These are phyloP conservation scores for Anseranas semipalmata DNA, from an alignment of 2,113 vertebrate species.

Conservation along the genomic window DNA sequence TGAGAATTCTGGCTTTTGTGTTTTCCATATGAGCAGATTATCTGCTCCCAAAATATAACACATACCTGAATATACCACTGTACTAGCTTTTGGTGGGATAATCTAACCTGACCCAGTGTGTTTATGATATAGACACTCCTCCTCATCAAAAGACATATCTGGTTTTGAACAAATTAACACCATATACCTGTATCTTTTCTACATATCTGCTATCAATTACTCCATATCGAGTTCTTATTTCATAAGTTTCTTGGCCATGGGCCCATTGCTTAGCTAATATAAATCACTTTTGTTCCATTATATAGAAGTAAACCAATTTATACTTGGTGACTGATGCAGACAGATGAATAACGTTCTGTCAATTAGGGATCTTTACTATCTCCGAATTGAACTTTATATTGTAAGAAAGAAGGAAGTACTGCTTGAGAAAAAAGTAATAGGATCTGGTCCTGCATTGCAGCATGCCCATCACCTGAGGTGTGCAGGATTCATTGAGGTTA, in stretches of 20 bases:
- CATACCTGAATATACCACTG: neutral
- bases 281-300: neutral
- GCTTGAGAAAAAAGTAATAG: neutral
- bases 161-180: neutral
- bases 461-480: neutral
- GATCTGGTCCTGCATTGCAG: neutral
- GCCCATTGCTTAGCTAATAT: accelerated
- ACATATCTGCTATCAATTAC: neutral
- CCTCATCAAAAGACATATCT: neutral
- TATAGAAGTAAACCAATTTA: neutral
- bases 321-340: accelerated
- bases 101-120: neutral
- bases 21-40: neutral
- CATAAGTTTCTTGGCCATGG: neutral
- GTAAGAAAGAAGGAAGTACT: neutral
- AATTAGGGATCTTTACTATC: neutral
- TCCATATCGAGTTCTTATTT: neutral
- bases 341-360: neutral
- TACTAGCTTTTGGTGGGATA: neutral
- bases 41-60: neutral
- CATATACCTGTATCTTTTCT: neutral
- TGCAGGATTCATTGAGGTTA: neutral
- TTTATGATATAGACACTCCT: neutral
- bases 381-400: neutral
- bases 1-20: neutral